phyloP scores from a whole-genome alignment of 1,140 invertebrate genomes.

The Drosophila biarmipes region DNA sequence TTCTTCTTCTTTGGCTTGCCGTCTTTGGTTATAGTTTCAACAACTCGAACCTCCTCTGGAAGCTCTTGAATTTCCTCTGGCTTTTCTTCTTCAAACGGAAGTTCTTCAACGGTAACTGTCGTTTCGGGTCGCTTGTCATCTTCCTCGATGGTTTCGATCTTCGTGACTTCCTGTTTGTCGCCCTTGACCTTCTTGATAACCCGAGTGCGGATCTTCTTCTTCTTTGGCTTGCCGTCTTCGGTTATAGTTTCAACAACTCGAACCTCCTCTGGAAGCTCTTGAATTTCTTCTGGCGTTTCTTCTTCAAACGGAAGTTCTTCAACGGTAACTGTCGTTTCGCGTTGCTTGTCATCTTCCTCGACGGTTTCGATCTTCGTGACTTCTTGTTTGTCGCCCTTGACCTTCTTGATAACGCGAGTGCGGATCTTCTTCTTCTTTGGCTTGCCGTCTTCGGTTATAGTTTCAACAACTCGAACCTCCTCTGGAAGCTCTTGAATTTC shows the following conservation, averaged over 20 bases:
- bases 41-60: background rate
- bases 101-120: background rate
- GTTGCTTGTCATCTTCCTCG: background rate
- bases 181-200: constrained; percentile 9
- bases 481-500: constrained; percentile 7
- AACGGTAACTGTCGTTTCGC: background rate
- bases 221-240: constrained; percentile 5
- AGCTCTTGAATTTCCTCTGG: background rate
- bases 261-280: constrained; percentile 2
- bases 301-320: constrained; percentile 4
- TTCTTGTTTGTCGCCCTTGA: constrained; percentile 8
- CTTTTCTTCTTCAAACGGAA: background rate
- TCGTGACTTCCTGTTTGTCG: constrained; percentile 3
- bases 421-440: constrained; percentile 8
- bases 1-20: constrained; percentile 10
- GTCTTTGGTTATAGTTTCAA: constrained; percentile 1
- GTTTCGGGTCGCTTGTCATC: constrained; percentile 1
- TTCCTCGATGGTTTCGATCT: constrained; percentile 3
- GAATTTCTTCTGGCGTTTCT: background rate
- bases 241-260: background rate
- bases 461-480: constrained; percentile 2
- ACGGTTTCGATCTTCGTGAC: constrained; percentile 3
- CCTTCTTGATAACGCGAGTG: constrained; percentile 1
- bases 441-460: background rate
- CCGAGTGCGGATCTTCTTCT: constrained; percentile 6